Evolutionary conservation across 2,113 vertebrate species (phyloP).

Genomic region (Narcine bancroftii): DNA sequence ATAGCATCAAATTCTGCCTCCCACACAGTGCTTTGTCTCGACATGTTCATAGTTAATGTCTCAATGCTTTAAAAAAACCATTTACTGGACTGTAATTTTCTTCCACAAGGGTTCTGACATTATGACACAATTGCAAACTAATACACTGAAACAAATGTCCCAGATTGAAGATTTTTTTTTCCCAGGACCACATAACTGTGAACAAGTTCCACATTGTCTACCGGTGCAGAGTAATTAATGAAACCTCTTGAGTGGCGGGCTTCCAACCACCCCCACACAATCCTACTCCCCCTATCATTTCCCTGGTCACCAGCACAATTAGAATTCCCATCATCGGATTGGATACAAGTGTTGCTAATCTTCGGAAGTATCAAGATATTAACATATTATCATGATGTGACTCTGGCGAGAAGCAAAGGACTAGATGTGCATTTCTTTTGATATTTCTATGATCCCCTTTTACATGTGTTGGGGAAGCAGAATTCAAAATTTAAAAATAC

Average conservation of each 20-base stretch:
- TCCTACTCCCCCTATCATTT: not conserved
- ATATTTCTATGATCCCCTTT: not conserved
- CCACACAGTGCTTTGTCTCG: not conserved
- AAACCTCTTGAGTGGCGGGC: not conserved
- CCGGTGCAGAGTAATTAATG: not conserved
- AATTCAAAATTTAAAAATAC: not conserved
- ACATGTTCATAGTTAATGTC: not conserved
- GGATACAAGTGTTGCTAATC: not conserved
- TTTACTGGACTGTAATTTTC: constrained; percentile 10
- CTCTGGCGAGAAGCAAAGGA: not conserved
- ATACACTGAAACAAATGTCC: constrained; percentile 24
- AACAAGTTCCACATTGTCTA: constrained; percentile 27
- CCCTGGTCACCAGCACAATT: not conserved
- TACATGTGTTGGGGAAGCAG: not conserved
- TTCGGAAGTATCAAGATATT: not conserved
- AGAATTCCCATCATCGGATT: not conserved
- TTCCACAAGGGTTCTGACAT: not conserved
- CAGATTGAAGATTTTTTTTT: not conserved
- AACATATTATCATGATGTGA: not conserved
- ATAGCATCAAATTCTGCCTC: constrained; percentile 13
- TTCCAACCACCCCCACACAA: constrained; percentile 16
- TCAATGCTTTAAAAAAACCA: not conserved
- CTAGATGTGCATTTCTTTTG: not conserved
- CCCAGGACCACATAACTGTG: not conserved
- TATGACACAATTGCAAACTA: not conserved